These are phyloP conservation scores for Trialeurodes vaporariorum DNA, from an alignment of 1,140 invertebrate genomes.

Conservation along the genomic window DNA sequence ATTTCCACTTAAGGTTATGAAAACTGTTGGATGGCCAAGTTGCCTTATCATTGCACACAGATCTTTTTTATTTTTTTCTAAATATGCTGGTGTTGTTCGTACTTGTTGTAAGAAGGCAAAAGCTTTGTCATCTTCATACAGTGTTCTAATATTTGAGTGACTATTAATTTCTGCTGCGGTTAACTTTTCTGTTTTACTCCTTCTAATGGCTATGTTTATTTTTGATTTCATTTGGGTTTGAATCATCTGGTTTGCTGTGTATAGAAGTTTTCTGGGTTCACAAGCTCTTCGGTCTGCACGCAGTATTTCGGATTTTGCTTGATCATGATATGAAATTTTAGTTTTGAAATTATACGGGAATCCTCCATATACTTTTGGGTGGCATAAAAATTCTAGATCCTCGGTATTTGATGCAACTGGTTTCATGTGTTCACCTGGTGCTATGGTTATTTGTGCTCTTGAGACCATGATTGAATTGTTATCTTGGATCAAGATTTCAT, in stretches of 20 bases:
- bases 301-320: not conserved
- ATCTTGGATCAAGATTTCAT: not conserved
- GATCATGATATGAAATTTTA: not conserved
- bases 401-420: slow-evolving; percentile 18
- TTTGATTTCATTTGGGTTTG: not conserved
- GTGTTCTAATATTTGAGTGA: too few species aligned
- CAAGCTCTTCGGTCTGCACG: not conserved
- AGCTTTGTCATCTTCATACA: not conserved
- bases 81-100: not conserved
- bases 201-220: not conserved
- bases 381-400: slow-evolving; percentile 32
- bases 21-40: not conserved
- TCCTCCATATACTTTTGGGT: slow-evolving; percentile 31
- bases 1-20: not conserved
- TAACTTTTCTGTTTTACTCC: not conserved
- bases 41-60: not conserved
- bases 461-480: not conserved
- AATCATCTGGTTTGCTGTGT: not conserved
- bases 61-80: not conserved
- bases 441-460: not conserved
- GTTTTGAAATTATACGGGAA: slow-evolving; percentile 5
- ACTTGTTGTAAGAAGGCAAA: not conserved
- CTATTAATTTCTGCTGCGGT: not conserved
- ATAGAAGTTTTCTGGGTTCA: not conserved
- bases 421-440: slow-evolving; percentile 11